Base-by-base conservation (phyloP, 53 echinoderm and acorn worm genomes). In the Apostichopus leukothele region DNA sequence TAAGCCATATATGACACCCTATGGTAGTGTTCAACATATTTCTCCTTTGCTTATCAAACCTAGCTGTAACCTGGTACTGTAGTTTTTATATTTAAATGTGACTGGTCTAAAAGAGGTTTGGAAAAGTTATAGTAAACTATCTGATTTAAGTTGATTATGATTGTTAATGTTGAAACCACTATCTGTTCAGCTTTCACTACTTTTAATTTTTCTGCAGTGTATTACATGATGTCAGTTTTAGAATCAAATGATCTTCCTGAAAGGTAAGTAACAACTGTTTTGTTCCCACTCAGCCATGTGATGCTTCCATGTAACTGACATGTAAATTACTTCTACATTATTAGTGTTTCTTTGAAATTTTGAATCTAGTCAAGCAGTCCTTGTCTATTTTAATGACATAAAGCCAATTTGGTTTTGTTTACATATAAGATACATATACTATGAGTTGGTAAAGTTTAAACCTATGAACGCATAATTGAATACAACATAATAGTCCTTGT, bases 151-250 rank as follows among this genome's bases (percentile, higher is more conserved):
- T 39, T 39, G 39, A 3, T 39, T 39, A 39, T 39, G 39, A 39
- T 39, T 39, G 39, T 3, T 0, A 39, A 39, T 39, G 39, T 39
- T 39, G 39, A 39, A 39, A 39, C 13, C 79, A 20, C 13, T 20
- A 21, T 78, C 14, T 20, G 14, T 78, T 78, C 23, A n/a, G 23
- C 27, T 21, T 14, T n/a, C 19, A 39, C 39, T 39, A 39, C 39
- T 39, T 39, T 39, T 39, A 39, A 23, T 13, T 75, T 84, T 5
- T 53, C 71, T 66, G 5, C 87, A 95, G 95, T 92, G 20, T 95
- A 95, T 80, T 93, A 89, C 91, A 95, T 95, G 95, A 95, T 93
- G 93, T 76, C 93, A 14, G 95, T 95, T 7, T 20, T 93, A 83
- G 95, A 95, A 51, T 60, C 76, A 54, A 68, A 60, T 27, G 92